phyloP scores from a whole-genome alignment of 2,113 vertebrate genomes.

The Lepus americanus region DNA sequence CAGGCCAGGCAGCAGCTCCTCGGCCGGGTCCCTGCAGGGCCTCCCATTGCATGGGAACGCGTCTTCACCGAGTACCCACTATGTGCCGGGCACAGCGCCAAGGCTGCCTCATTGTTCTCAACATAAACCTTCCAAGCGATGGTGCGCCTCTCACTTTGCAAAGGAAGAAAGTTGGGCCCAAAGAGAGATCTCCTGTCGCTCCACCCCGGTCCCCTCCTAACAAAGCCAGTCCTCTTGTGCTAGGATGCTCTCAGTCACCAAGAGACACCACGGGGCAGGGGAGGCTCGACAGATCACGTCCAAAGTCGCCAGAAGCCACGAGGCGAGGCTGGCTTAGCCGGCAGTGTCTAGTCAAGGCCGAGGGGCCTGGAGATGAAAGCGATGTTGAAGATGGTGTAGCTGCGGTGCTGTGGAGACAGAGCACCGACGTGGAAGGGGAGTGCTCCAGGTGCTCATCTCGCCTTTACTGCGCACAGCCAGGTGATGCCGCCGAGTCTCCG shows the following conservation, averaged over 20 bases:
- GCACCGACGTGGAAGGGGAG: neutral
- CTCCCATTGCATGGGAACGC: neutral
- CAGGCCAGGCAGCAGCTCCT: neutral
- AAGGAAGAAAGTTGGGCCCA: neutral
- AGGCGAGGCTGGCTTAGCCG: neutral
- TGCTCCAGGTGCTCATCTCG: fast-evolving
- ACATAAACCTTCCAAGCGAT: neutral
- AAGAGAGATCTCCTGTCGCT: neutral
- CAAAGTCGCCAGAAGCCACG: neutral
- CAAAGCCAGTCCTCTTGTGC: fast-evolving
- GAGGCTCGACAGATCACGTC: neutral
- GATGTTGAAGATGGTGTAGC: too few species aligned
- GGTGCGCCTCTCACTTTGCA: neutral
- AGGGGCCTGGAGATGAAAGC: neutral
- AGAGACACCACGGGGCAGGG: neutral
- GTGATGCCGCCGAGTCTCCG: neutral
- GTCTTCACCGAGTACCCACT: neutral
- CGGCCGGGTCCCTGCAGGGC: neutral
- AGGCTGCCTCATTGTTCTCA: neutral
- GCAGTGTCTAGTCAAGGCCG: neutral
- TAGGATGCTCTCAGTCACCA: neutral
- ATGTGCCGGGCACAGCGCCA: fast-evolving
- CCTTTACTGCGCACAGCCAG: neutral
- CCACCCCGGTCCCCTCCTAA: neutral
- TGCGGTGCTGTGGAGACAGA: neutral